Evolutionary conservation across 1,140 invertebrate species (phyloP).

Genomic region (Macrotrachela quadricornifera): DNA sequence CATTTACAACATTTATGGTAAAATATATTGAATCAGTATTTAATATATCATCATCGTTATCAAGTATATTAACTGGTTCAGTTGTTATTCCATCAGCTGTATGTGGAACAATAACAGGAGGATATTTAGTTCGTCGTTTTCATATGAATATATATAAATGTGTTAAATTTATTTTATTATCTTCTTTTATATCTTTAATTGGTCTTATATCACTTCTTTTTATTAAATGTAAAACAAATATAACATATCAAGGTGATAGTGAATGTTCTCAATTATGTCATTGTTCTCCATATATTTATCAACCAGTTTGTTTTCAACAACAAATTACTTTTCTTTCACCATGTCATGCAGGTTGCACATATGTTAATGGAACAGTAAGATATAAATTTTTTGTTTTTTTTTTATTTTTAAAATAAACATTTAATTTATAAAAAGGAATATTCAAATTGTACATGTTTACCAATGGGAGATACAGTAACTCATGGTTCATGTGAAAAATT

Average conservation of each 20-base stretch:
- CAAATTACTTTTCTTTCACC: constrained; percentile 12
- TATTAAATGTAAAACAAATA: not conserved
- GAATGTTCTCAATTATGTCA: not conserved
- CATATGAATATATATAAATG: not conserved
- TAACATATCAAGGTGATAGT: not conserved
- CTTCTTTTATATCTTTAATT: not conserved
- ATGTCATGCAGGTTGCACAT: constrained; percentile 14
- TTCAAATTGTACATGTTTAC: too few relatives aligned
- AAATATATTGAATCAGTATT: constrained; percentile 2
- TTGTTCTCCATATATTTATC: constrained; percentile 6
- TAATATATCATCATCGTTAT: not conserved
- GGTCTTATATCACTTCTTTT: constrained; percentile 3
- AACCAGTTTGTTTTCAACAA: constrained; percentile 12
- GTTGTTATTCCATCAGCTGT: constrained; percentile 6
- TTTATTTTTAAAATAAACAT: too few relatives aligned
- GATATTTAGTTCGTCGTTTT: not conserved
- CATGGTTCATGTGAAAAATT: too few relatives aligned
- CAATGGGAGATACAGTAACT: too few relatives aligned
- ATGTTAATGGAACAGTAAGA: not conserved
- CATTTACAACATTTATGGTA: constrained; percentile 3
- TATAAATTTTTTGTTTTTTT: too few relatives aligned
- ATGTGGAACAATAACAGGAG: not conserved
- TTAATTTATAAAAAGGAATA: too few relatives aligned
- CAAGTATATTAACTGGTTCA: constrained; percentile 2
- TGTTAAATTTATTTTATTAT: not conserved